Evolutionary conservation across 1,140 invertebrate genomes (phyloP).

Genomic region (Drosophila novamexicana): DNA sequence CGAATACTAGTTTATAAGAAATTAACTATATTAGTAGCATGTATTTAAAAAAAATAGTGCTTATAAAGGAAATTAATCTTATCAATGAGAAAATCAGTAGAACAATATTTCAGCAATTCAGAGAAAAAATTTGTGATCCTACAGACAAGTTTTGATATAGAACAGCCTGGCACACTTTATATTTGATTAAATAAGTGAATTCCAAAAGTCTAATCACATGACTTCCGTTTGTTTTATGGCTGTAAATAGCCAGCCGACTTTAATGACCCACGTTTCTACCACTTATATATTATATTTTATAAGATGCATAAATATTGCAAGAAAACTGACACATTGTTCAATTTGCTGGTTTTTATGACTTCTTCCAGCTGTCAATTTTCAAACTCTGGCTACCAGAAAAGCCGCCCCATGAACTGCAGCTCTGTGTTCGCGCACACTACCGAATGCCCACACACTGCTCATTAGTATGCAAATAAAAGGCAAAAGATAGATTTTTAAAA

Average conservation of each 20-base stretch:
- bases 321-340: conserved; percentile 1
- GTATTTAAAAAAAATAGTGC: no score
- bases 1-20: no score
- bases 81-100: no score
- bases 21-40: no score
- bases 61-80: no score
- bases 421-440: not conserved
- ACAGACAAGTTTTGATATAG: no score
- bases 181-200: not conserved
- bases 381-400: conserved; percentile 8
- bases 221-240: not conserved
- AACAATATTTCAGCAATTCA: no score
- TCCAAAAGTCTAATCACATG: not conserved
- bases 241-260: not conserved
- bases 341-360: conserved; percentile 13
- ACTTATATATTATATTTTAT: not conserved
- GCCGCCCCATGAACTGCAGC: conserved; percentile 1
- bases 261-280: not conserved
- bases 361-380: conserved; percentile 13
- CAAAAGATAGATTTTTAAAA: conserved; percentile 4
- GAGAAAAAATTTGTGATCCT: no score
- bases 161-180: not conserved
- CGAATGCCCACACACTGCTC: conserved; percentile 16
- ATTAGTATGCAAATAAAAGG: conserved; percentile 30
- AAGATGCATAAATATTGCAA: not conserved